Evolutionary conservation across 2,797 vertebrate species (phyloP).

Genomic region (Crenuchus spilurus): DNA sequence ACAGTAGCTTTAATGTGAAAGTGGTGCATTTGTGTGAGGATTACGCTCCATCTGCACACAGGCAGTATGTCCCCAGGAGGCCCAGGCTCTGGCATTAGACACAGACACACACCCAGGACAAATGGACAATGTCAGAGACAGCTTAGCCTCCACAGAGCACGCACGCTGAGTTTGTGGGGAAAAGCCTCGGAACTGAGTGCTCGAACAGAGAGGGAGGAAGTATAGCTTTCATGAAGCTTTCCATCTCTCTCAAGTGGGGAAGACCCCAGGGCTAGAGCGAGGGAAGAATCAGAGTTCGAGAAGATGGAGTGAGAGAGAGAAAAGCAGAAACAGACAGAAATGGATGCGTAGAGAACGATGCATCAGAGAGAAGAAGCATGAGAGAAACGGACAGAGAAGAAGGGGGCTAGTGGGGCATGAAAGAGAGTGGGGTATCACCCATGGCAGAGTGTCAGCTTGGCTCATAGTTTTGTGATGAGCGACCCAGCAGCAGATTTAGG

Average conservation of each 20-base stretch:
- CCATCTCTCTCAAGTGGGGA: neutral
- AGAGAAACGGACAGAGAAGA: neutral
- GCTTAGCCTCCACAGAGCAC: neutral
- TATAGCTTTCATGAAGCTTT: slow-evolving; percentile 2
- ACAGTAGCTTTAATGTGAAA: slow-evolving; percentile 66
- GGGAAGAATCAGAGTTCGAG: neutral
- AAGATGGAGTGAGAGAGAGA: neutral
- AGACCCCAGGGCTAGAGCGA: neutral
- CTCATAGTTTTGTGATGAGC: neutral
- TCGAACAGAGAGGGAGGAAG: neutral
- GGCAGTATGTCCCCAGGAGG: slow-evolving; percentile 21
- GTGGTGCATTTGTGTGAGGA: slow-evolving; percentile 66
- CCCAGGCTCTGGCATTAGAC: slow-evolving; percentile 47
- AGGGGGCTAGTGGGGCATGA: slow-evolving; percentile 5
- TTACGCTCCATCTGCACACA: slow-evolving; percentile 65
- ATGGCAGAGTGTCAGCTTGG: neutral
- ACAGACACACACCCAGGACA: slow-evolving; percentile 34
- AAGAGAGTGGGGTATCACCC: slow-evolving; percentile 23
- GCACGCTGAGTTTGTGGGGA: neutral
- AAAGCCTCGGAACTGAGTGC: neutral
- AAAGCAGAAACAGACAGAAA: neutral
- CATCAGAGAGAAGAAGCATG: neutral
- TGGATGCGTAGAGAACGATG: neutral
- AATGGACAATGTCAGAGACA: slow-evolving; percentile 33
- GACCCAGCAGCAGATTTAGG: neutral